A percentile compares a stretch with the other conserved stretches of the same genome.
phyloP scores from a whole-genome alignment of 2,113 vertebrate genomes.

The Oophaga pumilio region DNA sequence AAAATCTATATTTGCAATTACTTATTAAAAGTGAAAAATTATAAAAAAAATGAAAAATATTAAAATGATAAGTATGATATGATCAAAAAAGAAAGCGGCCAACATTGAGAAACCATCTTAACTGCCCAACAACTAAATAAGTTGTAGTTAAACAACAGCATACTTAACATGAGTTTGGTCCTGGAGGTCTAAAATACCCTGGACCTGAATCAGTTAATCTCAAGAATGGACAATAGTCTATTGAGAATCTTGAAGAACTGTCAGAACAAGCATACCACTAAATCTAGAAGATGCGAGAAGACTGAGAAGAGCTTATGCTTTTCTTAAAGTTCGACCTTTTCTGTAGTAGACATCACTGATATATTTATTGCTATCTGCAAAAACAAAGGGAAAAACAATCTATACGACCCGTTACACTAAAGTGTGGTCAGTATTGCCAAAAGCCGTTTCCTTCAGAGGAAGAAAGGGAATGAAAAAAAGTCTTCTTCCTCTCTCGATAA shows the following conservation, averaged over 20 bases:
- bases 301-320: constrained; percentile 11
- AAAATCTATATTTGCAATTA: too few species aligned
- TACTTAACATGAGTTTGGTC: too few species aligned
- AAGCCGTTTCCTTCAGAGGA: constrained; percentile 44
- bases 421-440: constrained; percentile 32
- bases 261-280: constrained; percentile 18
- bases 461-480: constrained; percentile 16
- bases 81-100: too few species aligned
- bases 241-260: neutral
- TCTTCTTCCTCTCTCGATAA: constrained; percentile 22
- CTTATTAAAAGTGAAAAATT: too few species aligned
- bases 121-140: too few species aligned
- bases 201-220: neutral
- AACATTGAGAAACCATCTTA: too few species aligned
- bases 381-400: constrained; percentile 31
- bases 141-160: too few species aligned
- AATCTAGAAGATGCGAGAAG: constrained; percentile 23
- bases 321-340: constrained; percentile 25
- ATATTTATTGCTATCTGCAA: constrained; percentile 44
- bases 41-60: too few species aligned
- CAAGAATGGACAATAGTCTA: neutral
- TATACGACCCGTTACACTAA: constrained; percentile 14
- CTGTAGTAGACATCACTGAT: neutral
- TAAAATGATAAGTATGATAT: too few species aligned
- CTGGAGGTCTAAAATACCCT: too few species aligned